Base-by-base conservation (phyloP, 2,113 vertebrate species). In the Genyomyrus donnyi region DNA sequence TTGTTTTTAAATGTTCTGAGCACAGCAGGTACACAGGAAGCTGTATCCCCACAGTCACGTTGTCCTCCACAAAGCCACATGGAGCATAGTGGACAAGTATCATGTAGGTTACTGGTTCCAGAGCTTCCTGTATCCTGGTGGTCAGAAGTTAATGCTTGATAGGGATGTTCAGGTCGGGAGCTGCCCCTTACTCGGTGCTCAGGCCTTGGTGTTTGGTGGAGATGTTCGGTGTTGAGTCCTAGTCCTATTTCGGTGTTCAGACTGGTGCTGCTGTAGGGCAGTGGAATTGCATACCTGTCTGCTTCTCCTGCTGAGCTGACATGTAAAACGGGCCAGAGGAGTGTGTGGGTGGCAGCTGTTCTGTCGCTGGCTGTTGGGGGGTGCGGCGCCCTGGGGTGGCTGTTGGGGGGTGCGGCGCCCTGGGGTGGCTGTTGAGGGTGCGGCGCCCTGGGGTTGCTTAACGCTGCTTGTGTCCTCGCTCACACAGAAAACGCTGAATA, bases 401-500 rank as follows among this genome's bases (percentile, higher is more conserved):
- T 62, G 58, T 5, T 19, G 52, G 52, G 52, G 52, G 50, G 35
- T 46, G 45, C 45, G 7, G 45, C 45, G 45, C 45, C 45, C 50
- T 52, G 50, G 11, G 50, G 50, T 3, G 45, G 6, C 52, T 53
- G 52, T 48, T 48, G 48, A 9, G 48, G 48, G 46, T 46, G 1
- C 46, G 0, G 39, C 3, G 39, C 39, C 39, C 39, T 39, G 39
- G 39, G 39, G 39, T 39, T 56, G 17, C 24, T 62, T 62, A n/a
- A 27, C 24, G 0, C 58, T 27, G 24, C 24, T 10, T 62, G 58
- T 27, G 58, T 62, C 24, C 58, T 62, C 0, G 24, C 21, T 91
- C 50, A 13, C 93, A 99, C 93, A 99, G 98, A 98, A 98, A 97
- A 99, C 97, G 0, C 93, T 99, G 90, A 99, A 99, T 93, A 99